Evolutionary conservation across 2,888 invertebrate species (phyloP).

Genomic region (Drosophila mimica): DNA sequence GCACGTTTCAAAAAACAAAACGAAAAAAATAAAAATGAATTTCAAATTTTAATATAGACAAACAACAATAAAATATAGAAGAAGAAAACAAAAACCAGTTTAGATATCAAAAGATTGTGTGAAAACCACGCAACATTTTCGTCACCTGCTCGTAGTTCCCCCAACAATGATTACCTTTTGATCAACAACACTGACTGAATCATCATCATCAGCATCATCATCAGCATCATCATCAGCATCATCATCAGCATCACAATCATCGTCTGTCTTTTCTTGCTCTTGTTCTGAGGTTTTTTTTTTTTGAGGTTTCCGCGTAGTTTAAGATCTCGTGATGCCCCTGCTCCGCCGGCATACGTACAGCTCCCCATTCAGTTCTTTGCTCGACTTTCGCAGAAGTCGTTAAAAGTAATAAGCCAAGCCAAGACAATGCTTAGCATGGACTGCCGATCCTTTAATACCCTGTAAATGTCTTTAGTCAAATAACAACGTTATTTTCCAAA

Average conservation of each 20-base stretch:
- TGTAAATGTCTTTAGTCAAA: neutral
- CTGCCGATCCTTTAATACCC: slow-evolving; percentile 5
- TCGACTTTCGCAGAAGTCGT: slow-evolving; percentile 52
- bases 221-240: slow-evolving; percentile 11
- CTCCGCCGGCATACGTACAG: slow-evolving; percentile 4
- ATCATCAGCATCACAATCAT: slow-evolving; percentile 2
- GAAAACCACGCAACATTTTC: slow-evolving; percentile 59
- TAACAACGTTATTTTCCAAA: neutral
- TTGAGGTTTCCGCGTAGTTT: slow-evolving; percentile 18
- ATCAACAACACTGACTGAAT: slow-evolving; percentile 31
- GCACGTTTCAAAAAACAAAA: slow-evolving; percentile 5
- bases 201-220: slow-evolving; percentile 9
- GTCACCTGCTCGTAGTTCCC: slow-evolving; percentile 60
- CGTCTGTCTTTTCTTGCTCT: slow-evolving; percentile 1
- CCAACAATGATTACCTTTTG: slow-evolving; percentile 26
- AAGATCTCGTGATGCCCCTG: slow-evolving; percentile 11
- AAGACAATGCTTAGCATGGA: neutral
- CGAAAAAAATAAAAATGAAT: slow-evolving; percentile 12
- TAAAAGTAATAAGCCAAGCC: slow-evolving; percentile 44
- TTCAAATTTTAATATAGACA: slow-evolving; percentile 21
- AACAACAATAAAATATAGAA: too few species aligned
- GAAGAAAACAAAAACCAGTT: slow-evolving; percentile 44
- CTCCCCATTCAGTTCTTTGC: slow-evolving; percentile 24
- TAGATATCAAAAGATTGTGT: slow-evolving; percentile 36
- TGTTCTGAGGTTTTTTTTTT: neutral